These are phyloP conservation scores for Drosophila oshimai DNA, from an alignment of 1,140 invertebrate genomes.

Conservation along the genomic window DNA sequence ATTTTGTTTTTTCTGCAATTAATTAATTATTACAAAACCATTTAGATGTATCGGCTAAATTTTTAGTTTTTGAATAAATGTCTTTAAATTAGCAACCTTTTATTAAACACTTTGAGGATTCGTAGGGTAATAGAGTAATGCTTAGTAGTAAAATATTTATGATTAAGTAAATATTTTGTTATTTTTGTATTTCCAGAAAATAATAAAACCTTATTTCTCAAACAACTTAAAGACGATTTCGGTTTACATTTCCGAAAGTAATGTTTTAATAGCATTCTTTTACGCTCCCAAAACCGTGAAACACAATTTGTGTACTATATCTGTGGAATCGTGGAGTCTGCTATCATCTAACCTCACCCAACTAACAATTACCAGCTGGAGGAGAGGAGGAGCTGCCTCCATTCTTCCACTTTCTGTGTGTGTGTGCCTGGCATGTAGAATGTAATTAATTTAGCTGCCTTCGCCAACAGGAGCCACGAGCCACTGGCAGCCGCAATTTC, in stretches of 20 bases:
- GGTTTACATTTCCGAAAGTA: background rate
- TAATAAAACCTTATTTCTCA: background rate
- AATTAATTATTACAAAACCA: too few relatives aligned
- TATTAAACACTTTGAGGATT: too few relatives aligned
- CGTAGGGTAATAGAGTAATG: too few relatives aligned
- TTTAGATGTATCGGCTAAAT: too few relatives aligned
- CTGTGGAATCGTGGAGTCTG: background rate
- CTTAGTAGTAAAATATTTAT: too few relatives aligned
- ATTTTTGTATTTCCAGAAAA: background rate
- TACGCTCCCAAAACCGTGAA: background rate
- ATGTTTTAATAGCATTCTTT: background rate
- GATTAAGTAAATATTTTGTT: too few relatives aligned
- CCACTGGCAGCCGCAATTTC: constrained; percentile 31
- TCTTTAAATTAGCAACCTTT: too few relatives aligned
- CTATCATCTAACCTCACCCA: constrained; percentile 22
- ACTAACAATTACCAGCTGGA: constrained; percentile 30
- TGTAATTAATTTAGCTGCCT: constrained; percentile 74
- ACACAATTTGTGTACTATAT: background rate
- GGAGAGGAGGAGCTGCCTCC: background rate
- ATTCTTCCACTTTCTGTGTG: constrained; percentile 23
- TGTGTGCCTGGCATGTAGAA: constrained; percentile 69
- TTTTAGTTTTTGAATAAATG: too few relatives aligned
- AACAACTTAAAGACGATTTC: background rate
- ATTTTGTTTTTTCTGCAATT: too few relatives aligned
- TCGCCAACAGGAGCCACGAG: constrained; percentile 37